A percentile compares a stretch with the other conserved stretches of the same genome.
These are phyloP conservation scores for Scaptomyza graminum DNA, from an alignment of 1,140 invertebrate species.

Conservation along the genomic window DNA sequence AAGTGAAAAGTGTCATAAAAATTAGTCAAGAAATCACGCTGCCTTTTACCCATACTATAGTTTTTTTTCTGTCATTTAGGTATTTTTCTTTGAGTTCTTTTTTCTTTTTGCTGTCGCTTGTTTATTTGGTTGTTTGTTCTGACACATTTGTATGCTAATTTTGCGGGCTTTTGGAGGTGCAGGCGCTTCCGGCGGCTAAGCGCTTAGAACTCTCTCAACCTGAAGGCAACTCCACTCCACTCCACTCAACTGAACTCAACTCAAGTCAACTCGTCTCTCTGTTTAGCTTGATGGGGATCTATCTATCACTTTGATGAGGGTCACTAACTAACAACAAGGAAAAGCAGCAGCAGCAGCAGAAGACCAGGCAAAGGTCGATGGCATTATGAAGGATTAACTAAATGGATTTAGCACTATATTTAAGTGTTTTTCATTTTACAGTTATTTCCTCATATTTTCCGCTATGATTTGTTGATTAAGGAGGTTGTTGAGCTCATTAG, in stretches of 20 bases:
- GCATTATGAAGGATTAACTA: slow-evolving; percentile 39
- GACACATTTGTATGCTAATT: slow-evolving; percentile 82
- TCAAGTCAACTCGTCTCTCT: slow-evolving; percentile 18
- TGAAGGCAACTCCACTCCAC: slow-evolving; percentile 10
- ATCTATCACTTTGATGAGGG: slow-evolving; percentile 64
- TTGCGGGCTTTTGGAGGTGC: slow-evolving; percentile 42
- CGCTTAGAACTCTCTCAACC: slow-evolving; percentile 47
- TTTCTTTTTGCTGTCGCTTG: slow-evolving; percentile 43
- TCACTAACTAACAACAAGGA: slow-evolving; percentile 32
- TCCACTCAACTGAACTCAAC: slow-evolving; percentile 15
- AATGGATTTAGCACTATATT: slow-evolving; percentile 32
- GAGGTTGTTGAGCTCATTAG: slow-evolving; percentile 18
- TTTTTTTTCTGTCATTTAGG: slow-evolving; percentile 11
- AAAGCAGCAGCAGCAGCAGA: not conserved
- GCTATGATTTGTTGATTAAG: slow-evolving; percentile 22
- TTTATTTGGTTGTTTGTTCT: slow-evolving; percentile 76
- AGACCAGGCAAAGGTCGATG: slow-evolving; percentile 28
- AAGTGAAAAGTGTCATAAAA: slow-evolving; percentile 82
- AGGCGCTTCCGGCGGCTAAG: slow-evolving; percentile 65
- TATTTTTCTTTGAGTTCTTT: slow-evolving; percentile 4
- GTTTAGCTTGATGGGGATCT: slow-evolving; percentile 44
- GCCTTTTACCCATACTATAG: slow-evolving; percentile 28
- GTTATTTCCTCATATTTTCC: not conserved
- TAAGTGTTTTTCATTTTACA: slow-evolving; percentile 1
- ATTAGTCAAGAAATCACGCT: slow-evolving; percentile 81